Base-by-base conservation (phyloP, 2,888 invertebrate genomes). In the Laothoe populi region DNA sequence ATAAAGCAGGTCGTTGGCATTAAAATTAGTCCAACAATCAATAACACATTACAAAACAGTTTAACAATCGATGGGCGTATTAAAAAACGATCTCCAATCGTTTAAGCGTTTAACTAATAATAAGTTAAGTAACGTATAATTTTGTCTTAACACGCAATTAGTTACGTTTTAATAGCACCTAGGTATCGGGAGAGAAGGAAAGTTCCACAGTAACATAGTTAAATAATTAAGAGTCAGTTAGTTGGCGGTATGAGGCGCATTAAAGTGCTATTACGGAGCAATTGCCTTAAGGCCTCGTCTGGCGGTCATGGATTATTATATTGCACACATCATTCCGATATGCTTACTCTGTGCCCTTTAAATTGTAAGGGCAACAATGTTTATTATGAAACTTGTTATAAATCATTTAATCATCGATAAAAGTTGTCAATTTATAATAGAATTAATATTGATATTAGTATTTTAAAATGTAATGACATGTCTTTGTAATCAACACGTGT, bases 221-320 rank as follows among this genome's bases (percentile, higher is more conserved):
- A 84, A 84, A 85, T 87, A 84, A 88, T 88, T 87, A 87, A 83
- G 78, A 83, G 81, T 71, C 79, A 81, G 83, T 85, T 83, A 83
- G 80, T 81, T 78, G 74, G 81, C 78, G 83, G 82, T 82, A 75
- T 74, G 76, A 76, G 77, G 71, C 75, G 76, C 77, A 82, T 84
- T 83, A 82, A 75, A 78, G 75, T 74, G 82, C 79, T 81, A 82
- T 85, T 84, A 75, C 67, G 64, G 68, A 67, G 63, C 65, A 64
- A 73, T 70, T 70, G 70, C 67, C 64, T 66, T 62, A 26, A 57
- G 49, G 65, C 60, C 60, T 63, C 49, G 65, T 65, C 66, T 66
- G 46, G 42, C 61, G 63, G 26, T 63, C 66, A 67, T 66, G 65
- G 70, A 69, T 68, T 70, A 70, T 67, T 65, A 63, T 67, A 65